Conservation (phyloP, 2,113 vertebrate species). For the Dasyurus viverrinus region DNA sequence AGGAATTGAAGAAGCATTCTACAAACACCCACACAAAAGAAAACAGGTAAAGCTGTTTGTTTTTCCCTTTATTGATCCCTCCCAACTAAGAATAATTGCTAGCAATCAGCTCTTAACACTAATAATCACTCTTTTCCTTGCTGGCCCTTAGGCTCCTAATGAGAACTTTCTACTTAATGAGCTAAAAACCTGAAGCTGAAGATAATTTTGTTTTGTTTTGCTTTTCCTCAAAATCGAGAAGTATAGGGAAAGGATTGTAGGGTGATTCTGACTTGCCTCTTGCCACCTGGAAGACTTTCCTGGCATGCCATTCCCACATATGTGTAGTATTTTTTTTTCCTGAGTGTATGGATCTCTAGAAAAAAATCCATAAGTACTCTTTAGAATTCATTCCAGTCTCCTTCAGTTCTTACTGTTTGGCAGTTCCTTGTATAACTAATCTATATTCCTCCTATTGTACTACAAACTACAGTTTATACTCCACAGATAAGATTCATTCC, state of each 20-base stretch:
- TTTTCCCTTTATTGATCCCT: not conserved
- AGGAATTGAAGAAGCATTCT: not conserved
- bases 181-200: slow-evolving; percentile 1
- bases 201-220: not conserved
- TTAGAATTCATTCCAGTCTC: not conserved
- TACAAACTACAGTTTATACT: not conserved
- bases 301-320: not conserved
- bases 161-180: not conserved
- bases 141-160: slow-evolving; percentile 2
- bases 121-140: not conserved
- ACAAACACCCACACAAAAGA: not conserved
- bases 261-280: not conserved
- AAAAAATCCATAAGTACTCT: not conserved
- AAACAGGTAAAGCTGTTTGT: not conserved
- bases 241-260: slow-evolving; percentile 4
- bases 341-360: not conserved
- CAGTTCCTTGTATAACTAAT: too few species aligned
- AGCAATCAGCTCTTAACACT: slow-evolving; percentile 29
- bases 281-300: not conserved
- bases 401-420: too few species aligned
- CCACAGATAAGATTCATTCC: not conserved
- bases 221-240: not conserved
- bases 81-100: not conserved
- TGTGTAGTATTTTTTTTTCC: not conserved
- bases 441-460: too few species aligned